Evolutionary conservation across 2,888 invertebrate genomes (phyloP), one percentile per base, ranked within the genome.

Genomic region (Tenthredo notha): DNA sequence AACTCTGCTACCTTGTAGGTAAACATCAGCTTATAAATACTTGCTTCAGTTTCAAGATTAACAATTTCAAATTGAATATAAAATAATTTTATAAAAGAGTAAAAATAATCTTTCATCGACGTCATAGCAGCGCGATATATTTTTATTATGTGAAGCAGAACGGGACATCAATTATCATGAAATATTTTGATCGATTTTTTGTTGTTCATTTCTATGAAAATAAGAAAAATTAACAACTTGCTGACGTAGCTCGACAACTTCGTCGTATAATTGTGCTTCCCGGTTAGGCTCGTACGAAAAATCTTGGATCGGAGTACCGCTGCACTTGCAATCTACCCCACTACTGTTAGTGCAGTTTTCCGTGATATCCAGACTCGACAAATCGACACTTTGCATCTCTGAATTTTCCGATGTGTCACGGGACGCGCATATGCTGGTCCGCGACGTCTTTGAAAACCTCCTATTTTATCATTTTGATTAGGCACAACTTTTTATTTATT

Each of bases 1-100:
- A 95, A 90, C 77, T 93, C 92, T 80, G 92, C 91, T 85, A 95
- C 92, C 93, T 95, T 94, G 90, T 88, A 77, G 88, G 90, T 84
- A 92, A 90, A 43, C 37, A 58, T 10, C 5, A 18, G 33, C 0
- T 50, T 77, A 77, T 40, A 12, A 43, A 77, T 18, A 80, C 33
- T 40, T 70, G 18, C 7, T 43, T 47, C 37, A 50, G 58, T 37
- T 61, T 33, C 2, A n/a, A 18, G 18, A 21, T 15, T 18, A 50
- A 33, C 50, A 33, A 33, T 54, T 4, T 54, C 10, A 29, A 54
- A 25, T 33, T n/a, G n/a, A 43, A 74, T 18, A 72, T n/a, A 43
- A 10, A 74, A 12, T 1, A 15, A 25, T 65, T 65, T 65, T 4
- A 65, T 25, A 12, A 65, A 2, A 10, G 43, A 25, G n/a, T 74